Evolutionary conservation across 2,888 invertebrate genomes (phyloP).

Genomic region (Andrena bicolor): DNA sequence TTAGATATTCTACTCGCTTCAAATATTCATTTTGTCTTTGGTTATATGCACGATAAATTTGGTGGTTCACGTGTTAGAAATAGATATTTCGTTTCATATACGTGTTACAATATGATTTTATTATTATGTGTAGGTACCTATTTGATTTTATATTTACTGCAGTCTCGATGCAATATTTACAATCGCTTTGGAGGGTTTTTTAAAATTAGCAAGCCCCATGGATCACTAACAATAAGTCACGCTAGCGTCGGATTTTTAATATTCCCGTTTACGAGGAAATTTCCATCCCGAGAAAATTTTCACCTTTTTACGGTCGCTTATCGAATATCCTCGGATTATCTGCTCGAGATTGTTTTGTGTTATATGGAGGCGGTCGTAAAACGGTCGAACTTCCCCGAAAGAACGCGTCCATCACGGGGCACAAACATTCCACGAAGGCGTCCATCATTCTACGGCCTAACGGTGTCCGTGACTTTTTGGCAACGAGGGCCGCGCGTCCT

Average conservation of each 20-base stretch:
- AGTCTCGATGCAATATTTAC: too few species aligned
- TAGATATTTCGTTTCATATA: too few species aligned
- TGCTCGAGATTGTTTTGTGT: conserved; percentile 26
- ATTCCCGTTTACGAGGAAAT: conserved; percentile 2
- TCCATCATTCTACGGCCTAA: conserved; percentile 60
- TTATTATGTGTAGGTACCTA: too few species aligned
- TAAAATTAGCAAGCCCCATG: too few species aligned
- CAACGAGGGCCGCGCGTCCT: conserved; percentile 46
- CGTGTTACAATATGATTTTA: too few species aligned
- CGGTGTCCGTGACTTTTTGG: conserved; percentile 62
- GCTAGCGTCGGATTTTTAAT: background rate
- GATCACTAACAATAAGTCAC: too few species aligned
- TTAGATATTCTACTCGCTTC: background rate
- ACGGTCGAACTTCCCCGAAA: conserved; percentile 31
- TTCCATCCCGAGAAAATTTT: background rate
- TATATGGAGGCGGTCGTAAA: conserved; percentile 39
- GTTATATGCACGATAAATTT: background rate
- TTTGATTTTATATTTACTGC: too few species aligned
- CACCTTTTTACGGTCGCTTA: conserved; percentile 30
- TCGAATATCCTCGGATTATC: conserved; percentile 34
- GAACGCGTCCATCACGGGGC: conserved; percentile 22
- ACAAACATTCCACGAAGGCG: conserved; percentile 49
- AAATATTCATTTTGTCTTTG: background rate
- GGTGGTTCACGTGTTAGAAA: background rate
- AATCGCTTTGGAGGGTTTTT: too few species aligned